Evolutionary conservation across 2,797 vertebrate genomes (phyloP), one percentile per base, ranked within the genome.

Genomic region (Myripristis jacobus): DNA sequence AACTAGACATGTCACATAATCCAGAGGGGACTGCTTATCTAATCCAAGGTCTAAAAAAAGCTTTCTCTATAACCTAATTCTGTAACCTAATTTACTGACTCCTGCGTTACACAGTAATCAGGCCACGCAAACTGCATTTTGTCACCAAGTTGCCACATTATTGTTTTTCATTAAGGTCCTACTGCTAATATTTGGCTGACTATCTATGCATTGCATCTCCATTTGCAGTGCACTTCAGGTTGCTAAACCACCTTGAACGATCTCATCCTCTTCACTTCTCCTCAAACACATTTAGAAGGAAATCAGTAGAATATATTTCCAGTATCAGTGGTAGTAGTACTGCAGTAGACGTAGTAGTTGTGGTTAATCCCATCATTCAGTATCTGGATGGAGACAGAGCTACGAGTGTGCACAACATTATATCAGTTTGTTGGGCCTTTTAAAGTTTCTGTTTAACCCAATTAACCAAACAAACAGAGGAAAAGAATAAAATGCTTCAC

Each of bases 1-100:
- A 76, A 62, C 69, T 59, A 31, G 70, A 73, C 60, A 36, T 62
- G 48, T 55, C 69, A 61, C 3, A 10, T 90, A 92, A 90, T 88
- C 90, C 77, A 55, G 43, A 31, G 18, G 50, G 51, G 27, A n/a
- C 43, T 27, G 73, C 72, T 83, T 74, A 76, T 63, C 44, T 73
- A 58, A 81, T 58, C 65, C 24, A 1, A 8, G 1, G 4, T 52
- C 87, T 87, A 68, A 84, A 73, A 74, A 19, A 15, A 43, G 31
- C 48, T 60, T 67, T 58, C 61, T 16, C 19, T 47, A 3, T 78
- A 18, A 77, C 71, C 77, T 73, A n/a, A 72, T 60, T 83, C 46
- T 31, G 29, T 78, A 18, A 77, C 71, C 77, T 73, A n/a, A 72
- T 60, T 83, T 43, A 67, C 52, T 22, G 59, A 50, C 38, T 5